Conservation (phyloP, 2,113 vertebrate genomes). For the Nymphicus hollandicus region DNA sequence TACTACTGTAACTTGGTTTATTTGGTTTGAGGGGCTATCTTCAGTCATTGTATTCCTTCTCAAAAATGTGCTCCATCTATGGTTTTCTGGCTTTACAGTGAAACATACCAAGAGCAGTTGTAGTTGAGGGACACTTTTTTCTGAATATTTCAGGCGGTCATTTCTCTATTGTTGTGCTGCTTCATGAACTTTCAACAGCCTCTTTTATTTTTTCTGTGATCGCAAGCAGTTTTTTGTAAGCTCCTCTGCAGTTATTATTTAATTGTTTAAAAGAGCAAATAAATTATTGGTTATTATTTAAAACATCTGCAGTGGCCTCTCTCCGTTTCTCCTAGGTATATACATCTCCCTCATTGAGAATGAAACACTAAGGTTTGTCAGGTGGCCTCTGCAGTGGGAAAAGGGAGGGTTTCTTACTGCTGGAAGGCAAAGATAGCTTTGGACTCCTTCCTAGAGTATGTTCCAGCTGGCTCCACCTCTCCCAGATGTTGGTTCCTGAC, state of each 20-base stretch:
- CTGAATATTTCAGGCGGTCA: neutral
- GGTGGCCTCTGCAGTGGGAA: constrained; percentile 18
- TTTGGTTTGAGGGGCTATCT: neutral
- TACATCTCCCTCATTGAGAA: neutral
- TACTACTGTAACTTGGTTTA: neutral
- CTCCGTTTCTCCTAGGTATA: constrained; percentile 3
- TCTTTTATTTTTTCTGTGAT: neutral
- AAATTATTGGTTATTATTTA: constrained; percentile 32
- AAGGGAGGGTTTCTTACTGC: neutral
- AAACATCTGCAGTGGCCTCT: constrained; percentile 23
- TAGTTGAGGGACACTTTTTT: neutral
- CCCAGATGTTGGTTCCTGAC: constrained; percentile 55
- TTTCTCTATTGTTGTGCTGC: neutral
- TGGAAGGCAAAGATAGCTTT: constrained; percentile 45
- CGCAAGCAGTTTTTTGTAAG: neutral
- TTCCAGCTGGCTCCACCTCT: constrained; percentile 48
- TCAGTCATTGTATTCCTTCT: neutral
- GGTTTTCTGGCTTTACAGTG: neutral
- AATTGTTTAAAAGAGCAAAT: constrained; percentile 22
- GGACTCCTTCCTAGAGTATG: constrained; percentile 28
- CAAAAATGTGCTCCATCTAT: neutral
- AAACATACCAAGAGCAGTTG: neutral
- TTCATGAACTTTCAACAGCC: constrained; percentile 22
- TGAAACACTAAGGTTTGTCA: constrained; percentile 6
- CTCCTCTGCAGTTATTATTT: constrained; percentile 19